Base-by-base conservation (phyloP, 2,888 invertebrate species). In the Neoscelio sp. region DNA sequence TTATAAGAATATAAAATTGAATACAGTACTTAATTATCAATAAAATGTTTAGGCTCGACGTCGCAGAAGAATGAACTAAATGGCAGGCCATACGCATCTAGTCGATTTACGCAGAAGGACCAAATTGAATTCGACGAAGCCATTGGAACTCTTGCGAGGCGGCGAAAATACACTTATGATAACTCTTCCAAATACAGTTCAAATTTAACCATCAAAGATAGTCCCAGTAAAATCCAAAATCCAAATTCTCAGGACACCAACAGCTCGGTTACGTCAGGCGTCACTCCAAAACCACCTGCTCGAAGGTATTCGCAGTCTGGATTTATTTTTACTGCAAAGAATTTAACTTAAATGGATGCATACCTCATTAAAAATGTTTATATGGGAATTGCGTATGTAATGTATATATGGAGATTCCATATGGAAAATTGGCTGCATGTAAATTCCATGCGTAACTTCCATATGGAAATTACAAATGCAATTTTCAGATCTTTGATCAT, bases 61-160 rank as follows among this genome's bases (percentile, higher is more conserved):
- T 85, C 86, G 3, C 88, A 88, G 46, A 86, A 87, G 67, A 84
- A 65, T 50, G 74, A 64, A 10, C 44, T 58, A 8, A 84, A 77
- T 15, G 80, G 83, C 10, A 85, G 81, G 67, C 87, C 88, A 5
- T 50, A 77, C 7, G 62, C 82, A 23, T 82, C 86, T 2, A 60
- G 83, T 8, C 75, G 80, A n/a, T 81, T 84, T 38, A 38, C 80
- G 2, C 85, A 83, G 0, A 87, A 67, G 54, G 89, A 89, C 70
- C 87, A 88, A n/a, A 85, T 85, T 30, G 89, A 89, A 52, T 89
- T 89, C 35, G 84, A 89, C 64, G 88, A 88, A 71, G 89, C 89
- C 1, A 83, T 89, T 5, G 86, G 88, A 12, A 89, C 89, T 10
- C 67, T 89, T 23, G 83, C 86, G 8, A 86, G 89, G 81, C 83